A percentile compares a stretch with the other conserved stretches of the same genome.
Evolutionary conservation across 1,140 invertebrate species (phyloP).

Genomic region (Periplaneta americana): DNA sequence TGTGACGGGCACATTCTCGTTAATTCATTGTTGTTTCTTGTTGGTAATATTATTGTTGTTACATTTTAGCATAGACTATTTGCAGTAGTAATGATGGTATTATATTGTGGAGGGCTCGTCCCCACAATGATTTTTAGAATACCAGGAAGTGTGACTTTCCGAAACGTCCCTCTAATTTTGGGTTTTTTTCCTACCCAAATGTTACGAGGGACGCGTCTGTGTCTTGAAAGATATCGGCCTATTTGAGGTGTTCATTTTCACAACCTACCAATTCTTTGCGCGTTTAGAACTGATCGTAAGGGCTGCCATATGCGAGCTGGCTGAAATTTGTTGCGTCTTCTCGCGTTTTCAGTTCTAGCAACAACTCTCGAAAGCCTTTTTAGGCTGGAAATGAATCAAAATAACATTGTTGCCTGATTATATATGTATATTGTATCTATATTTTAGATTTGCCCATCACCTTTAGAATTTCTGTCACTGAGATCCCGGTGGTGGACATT

Average conservation of each 20-base stretch:
- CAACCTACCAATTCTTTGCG: neutral
- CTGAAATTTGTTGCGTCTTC: neutral
- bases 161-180: neutral
- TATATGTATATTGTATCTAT: neutral
- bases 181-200: neutral
- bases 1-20: neutral
- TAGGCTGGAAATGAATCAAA: neutral
- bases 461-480: neutral
- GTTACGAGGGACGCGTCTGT: neutral
- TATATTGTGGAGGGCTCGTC: neutral
- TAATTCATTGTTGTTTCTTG: neutral
- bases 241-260: neutral
- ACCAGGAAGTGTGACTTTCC: neutral
- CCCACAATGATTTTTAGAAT: neutral
- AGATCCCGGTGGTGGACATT: neutral
- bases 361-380: neutral
- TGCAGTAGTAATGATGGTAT: neutral
- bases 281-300: neutral
- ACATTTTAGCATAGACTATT: neutral
- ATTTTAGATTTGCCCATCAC: neutral
- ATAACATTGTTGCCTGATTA: neutral
- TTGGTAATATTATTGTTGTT: neutral
- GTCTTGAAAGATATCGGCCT: neutral
- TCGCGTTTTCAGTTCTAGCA: neutral
- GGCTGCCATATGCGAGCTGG: neutral